Percentiles rank a stretch among this genome's conserved stretches.
phyloP scores from a whole-genome alignment of 2,113 vertebrate species.

The Catharus fuscescens region DNA sequence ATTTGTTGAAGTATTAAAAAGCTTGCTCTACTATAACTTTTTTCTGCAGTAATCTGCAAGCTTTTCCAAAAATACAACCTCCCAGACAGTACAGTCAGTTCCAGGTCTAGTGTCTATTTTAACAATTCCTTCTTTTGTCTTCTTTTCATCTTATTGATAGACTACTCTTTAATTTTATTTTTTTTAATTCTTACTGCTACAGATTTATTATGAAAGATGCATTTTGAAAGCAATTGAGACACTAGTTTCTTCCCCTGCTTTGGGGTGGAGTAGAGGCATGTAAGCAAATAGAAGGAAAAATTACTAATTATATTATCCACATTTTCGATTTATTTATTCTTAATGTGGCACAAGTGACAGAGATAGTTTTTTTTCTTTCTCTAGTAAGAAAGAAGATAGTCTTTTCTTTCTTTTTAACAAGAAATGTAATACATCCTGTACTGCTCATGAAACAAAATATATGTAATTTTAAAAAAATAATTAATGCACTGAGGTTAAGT shows the following conservation, averaged over 20 bases:
- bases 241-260: background rate
- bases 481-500: background rate
- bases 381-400: background rate
- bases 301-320: background rate
- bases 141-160: background rate
- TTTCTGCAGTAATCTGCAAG: background rate
- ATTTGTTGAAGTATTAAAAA: background rate
- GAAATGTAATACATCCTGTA: background rate
- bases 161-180: background rate
- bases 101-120: background rate
- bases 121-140: background rate
- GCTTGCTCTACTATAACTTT: background rate
- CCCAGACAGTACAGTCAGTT: background rate
- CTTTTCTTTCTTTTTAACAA: background rate
- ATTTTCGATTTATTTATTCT: background rate
- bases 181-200: background rate
- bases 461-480: background rate
- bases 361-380: background rate
- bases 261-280: rapidly evolving
- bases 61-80: background rate
- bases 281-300: background rate
- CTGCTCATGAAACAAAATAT: background rate
- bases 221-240: background rate
- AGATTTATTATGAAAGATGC: background rate
- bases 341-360: background rate